These are phyloP conservation scores for Tauraco hartlaubi DNA, from an alignment of 2,797 vertebrate genomes.

Conservation along the genomic window DNA sequence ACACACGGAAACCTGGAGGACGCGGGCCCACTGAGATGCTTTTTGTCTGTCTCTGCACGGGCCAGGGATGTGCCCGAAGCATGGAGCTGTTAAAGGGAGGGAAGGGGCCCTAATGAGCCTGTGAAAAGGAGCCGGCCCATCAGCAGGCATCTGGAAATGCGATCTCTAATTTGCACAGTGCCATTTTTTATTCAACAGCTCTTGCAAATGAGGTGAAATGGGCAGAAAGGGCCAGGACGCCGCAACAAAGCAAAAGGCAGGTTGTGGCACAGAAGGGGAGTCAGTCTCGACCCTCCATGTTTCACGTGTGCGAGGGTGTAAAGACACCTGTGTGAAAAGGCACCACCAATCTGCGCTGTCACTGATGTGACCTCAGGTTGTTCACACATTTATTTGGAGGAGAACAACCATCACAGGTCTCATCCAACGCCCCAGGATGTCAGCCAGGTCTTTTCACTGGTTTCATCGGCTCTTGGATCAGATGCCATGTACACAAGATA, in stretches of 20 bases:
- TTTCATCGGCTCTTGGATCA: neutral
- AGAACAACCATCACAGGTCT: neutral
- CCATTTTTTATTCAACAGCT: neutral
- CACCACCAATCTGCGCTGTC: neutral
- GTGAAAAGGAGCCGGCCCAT: neutral
- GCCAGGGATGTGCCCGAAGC: neutral
- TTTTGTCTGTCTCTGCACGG: neutral
- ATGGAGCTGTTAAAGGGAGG: neutral
- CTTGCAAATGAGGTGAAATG: neutral
- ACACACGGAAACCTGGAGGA: neutral
- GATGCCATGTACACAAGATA: neutral
- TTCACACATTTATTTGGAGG: neutral
- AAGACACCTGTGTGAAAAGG: neutral
- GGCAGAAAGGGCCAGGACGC: neutral
- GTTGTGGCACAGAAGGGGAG: neutral
- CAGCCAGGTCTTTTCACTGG: neutral
- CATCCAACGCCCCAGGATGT: neutral
- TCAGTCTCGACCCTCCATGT: constrained; percentile 34
- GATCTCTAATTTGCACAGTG: neutral
- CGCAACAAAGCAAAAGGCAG: neutral
- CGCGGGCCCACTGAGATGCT: neutral
- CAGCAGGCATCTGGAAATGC: neutral
- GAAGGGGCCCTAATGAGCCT: neutral
- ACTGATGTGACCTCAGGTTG: neutral
- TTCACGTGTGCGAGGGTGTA: constrained; percentile 21